Percentiles rank a stretch among this genome's conserved stretches.
These are phyloP conservation scores for Nymphalis io DNA, from an alignment of 1,140 invertebrate species.

Conservation along the genomic window DNA sequence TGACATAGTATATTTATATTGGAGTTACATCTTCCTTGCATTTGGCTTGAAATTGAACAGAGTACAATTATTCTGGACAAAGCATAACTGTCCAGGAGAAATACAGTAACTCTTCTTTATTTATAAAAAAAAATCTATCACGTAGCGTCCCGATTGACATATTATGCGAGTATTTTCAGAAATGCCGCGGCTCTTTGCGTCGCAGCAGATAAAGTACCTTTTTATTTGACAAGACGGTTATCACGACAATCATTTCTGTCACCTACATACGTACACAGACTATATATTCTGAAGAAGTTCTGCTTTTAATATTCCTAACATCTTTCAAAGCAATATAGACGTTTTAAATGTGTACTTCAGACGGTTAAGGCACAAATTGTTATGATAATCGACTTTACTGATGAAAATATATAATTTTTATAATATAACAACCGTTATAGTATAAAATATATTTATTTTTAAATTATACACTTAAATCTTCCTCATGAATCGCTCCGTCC, in stretches of 20 bases:
- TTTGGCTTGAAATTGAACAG: too few relatives aligned
- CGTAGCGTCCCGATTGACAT: constrained; percentile 32
- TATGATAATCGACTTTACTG: neutral
- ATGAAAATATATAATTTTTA: too few relatives aligned
- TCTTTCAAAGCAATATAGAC: constrained; percentile 20
- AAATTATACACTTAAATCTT: too few relatives aligned
- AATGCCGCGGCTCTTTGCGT: constrained; percentile 19
- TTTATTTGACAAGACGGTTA: constrained; percentile 25
- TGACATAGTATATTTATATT: too few relatives aligned
- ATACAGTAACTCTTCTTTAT: constrained; percentile 12
- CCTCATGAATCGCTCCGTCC: too few relatives aligned
- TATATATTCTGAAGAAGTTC: neutral
- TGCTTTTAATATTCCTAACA: constrained; percentile 24
- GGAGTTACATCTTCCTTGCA: too few relatives aligned
- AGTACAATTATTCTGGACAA: neutral
- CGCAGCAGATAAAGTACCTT: constrained; percentile 38
- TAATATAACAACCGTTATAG: too few relatives aligned
- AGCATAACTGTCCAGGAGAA: neutral
- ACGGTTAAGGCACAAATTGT: neutral
- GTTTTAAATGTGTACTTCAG: constrained; percentile 5
- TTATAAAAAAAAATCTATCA: constrained; percentile 39
- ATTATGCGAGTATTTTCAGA: constrained; percentile 38
- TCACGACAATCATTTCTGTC: constrained; percentile 3
- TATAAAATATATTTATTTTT: too few relatives aligned
- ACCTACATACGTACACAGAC: constrained; percentile 4